phyloP scores from a whole-genome alignment of 2,888 invertebrate species.

The Caradrina clavipalpis region DNA sequence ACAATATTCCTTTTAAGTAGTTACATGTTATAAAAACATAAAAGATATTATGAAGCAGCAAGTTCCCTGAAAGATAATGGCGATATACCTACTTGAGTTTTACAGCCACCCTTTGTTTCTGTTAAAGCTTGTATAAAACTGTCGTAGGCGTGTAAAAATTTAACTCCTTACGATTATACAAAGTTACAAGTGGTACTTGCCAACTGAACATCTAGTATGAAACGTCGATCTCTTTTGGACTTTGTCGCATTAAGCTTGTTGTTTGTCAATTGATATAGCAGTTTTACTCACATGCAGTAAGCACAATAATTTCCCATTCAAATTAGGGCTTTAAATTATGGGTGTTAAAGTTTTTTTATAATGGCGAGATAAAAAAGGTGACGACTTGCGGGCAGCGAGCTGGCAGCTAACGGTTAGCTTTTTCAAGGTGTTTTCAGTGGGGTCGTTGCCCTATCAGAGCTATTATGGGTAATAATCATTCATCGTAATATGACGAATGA shows the following conservation, averaged over 20 bases:
- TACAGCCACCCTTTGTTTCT: constrained; percentile 38
- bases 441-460: no score
- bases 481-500: no score
- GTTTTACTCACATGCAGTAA: no score
- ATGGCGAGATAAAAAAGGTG: no score
- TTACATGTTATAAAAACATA: constrained; percentile 34
- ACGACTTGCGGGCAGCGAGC: no score
- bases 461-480: no score
- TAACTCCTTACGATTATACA: constrained; percentile 19
- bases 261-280: not conserved
- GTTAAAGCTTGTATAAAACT: constrained; percentile 27
- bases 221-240: not conserved
- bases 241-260: not conserved
- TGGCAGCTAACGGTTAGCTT: no score
- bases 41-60: constrained; percentile 23
- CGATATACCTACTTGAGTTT: constrained; percentile 35
- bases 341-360: no score
- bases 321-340: no score
- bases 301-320: no score
- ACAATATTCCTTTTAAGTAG: constrained; percentile 23
- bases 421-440: no score
- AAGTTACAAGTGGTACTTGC: not conserved
- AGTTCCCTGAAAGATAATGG: constrained; percentile 31
- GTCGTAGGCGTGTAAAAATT: constrained; percentile 31
- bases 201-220: not conserved